Evolutionary conservation across 2,888 invertebrate species (phyloP), one percentile per base, ranked within the genome.

Genomic region (Leuctra nigra): DNA sequence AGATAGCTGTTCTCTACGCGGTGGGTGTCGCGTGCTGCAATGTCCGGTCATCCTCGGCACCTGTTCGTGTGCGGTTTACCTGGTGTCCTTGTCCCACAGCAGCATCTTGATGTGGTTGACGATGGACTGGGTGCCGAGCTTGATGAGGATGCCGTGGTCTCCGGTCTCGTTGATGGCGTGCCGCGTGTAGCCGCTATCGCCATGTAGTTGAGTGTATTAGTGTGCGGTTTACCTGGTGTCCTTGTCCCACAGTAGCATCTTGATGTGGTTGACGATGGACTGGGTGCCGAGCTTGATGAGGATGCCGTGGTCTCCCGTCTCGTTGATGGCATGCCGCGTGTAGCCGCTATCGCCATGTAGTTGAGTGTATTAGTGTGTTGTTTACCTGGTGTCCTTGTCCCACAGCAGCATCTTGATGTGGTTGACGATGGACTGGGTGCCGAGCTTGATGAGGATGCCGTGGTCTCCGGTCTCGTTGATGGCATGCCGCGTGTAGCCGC

Each of bases 71-170:
- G n/a, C n/a, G n/a, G n/a, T 60, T 64, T 63, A 83, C 76, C 93
- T 84, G 69, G 84, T 81, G 71, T 98, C 97, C 58, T 87, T 78
- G 74, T 98, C 98, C 95, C 96, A 97, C 11, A 99, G 79, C 64
- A 96, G 77, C 80, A 99, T 82, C 58, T 86, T 83, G 58, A 99
- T 82, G 68, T 94, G 90, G 78, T 99, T 99, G 66, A 99, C 82
- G 68, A 98, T 95, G 70, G 86, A 91, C 64, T 86, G 83, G 53
- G 86, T 82, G 54, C 66, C 68, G 55, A 97, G 79, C 66, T 90
- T 87, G 47, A 97, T 85, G 6, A 90, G 80, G 69, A 97, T 94
- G 59, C 92, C 89, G 70, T 85, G 82, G 72, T 84, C 83, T 36
- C 78, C 81, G 61, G 78, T 70, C 59, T 79, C 79, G 63, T 78